Conservation (phyloP, 2,113 vertebrate genomes). For the Penelope pileata region DNA sequence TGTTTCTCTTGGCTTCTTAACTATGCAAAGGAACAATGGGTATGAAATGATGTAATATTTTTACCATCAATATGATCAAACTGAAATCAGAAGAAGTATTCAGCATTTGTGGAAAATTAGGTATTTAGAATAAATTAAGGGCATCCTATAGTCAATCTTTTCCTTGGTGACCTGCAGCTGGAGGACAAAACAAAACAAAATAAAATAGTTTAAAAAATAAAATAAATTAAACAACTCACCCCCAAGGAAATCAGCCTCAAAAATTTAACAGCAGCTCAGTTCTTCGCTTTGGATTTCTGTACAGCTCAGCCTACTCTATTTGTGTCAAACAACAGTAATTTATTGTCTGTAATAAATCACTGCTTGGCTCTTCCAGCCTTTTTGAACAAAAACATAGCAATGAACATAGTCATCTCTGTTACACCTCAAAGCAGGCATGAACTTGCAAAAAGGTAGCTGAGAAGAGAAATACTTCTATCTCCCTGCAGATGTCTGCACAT, state of each 20-base stretch:
- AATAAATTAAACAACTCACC: neutral
- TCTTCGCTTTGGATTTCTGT: neutral
- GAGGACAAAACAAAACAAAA: neutral
- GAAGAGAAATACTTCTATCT: neutral
- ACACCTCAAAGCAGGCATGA: neutral
- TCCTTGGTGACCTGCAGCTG: neutral
- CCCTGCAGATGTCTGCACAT: neutral
- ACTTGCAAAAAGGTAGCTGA: neutral
- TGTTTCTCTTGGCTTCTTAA: conserved; percentile 58
- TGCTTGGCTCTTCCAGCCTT: neutral
- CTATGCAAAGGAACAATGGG: conserved; percentile 36
- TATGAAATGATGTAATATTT: conserved; percentile 48
- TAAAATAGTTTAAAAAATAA: too few species aligned
- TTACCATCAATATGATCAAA: neutral
- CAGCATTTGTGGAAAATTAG: neutral
- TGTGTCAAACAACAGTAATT: neutral
- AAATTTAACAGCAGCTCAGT: neutral
- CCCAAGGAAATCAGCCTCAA: neutral
- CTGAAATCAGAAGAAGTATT: neutral
- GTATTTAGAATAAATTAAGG: neutral
- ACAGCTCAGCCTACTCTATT: neutral
- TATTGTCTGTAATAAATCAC: neutral
- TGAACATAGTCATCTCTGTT: neutral
- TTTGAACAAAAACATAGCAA: neutral
- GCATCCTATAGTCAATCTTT: neutral